Base-by-base conservation (phyloP, 2,888 invertebrate species). In the Mamestra brassicae region DNA sequence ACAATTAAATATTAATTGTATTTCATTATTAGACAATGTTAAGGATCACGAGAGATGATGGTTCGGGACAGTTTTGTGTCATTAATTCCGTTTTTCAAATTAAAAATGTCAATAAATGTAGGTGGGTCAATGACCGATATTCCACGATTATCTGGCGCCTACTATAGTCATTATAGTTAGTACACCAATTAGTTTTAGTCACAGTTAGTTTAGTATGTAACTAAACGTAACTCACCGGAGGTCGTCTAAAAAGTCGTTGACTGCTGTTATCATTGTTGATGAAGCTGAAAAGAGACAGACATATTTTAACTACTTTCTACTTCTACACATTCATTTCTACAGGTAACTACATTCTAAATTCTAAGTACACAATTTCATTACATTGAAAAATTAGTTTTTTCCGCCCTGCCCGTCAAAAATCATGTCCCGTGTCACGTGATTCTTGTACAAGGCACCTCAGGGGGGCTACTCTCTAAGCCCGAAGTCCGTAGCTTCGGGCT, bases 161-260 rank as follows among this genome's bases (percentile, higher is more conserved):
- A n/a, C n/a, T n/a, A n/a, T n/a, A 67, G 60, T 61, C 11, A 34
- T 11, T 34, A 38, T 36, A 8, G 38, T 62, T 26, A 55, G 45
- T 42, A 26, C 26, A 57, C 13, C 8, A 58, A 63, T 34, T 17
- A 54, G 26, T 68, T 17, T 78, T 80, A 80, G 67, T 80, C 52
- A 80, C 61, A 1, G 81, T 81, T 78, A 74, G 80, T 78, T 78
- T 60, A 76, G 76, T 71, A 11, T 38, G 0, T 52, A 15, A 72
- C 70, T 10, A 74, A 66, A 76, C 83, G 15, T 81, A 76, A 92
- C 95, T 95, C 91, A 96, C 96, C 96, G 95, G 55, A 95, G 87
- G 70, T 96, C 96, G 71, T 96, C 95, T 85, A 96, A 85, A 86
- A 96, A 95, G 72, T 94, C 95, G 87, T 95, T 95, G 71, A 95